Evolutionary conservation across 2,797 vertebrate species (phyloP).

Genomic region (Parambassis ranga): DNA sequence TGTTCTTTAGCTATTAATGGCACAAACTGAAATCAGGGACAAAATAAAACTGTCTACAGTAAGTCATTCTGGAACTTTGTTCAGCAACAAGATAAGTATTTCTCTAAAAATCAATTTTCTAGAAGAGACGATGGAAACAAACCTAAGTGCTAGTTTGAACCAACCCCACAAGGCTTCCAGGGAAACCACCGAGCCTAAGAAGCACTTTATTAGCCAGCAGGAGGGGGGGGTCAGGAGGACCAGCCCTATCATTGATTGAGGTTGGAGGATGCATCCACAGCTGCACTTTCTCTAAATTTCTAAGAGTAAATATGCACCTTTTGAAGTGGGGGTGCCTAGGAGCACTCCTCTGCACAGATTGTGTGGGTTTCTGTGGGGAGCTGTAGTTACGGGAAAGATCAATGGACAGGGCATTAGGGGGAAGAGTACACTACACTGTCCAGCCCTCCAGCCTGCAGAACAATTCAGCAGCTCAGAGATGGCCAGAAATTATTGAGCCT

Average conservation of each 20-base stretch:
- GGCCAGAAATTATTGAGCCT: constrained; percentile 75
- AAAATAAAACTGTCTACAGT: constrained; percentile 27
- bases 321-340: constrained; percentile 94
- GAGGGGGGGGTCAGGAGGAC: constrained; percentile 86
- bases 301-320: constrained; percentile 99
- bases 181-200: constrained; percentile 94
- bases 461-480: constrained; percentile 73
- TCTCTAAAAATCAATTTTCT: constrained; percentile 86
- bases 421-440: constrained; percentile 92
- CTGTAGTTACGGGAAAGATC: constrained; percentile 99
- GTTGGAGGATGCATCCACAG: constrained; percentile 97
- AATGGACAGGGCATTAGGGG: constrained; percentile 93
- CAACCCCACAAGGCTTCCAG: constrained; percentile 94
- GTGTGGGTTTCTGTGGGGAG: constrained; percentile 97
- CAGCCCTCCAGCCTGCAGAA: constrained; percentile 88
- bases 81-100: constrained; percentile 70
- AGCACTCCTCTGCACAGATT: constrained; percentile 96
- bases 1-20: constrained; percentile 4
- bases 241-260: constrained; percentile 97
- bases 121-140: constrained; percentile 96
- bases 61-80: constrained; percentile 66
- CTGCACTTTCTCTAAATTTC: constrained; percentile 99
- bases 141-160: constrained; percentile 89
- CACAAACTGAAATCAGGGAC: not conserved
- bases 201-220: constrained; percentile 99